Percentiles rank a stretch among this genome's conserved stretches.
phyloP scores from a whole-genome alignment of 1,140 invertebrate genomes.

The Neodiprion fabricii region DNA sequence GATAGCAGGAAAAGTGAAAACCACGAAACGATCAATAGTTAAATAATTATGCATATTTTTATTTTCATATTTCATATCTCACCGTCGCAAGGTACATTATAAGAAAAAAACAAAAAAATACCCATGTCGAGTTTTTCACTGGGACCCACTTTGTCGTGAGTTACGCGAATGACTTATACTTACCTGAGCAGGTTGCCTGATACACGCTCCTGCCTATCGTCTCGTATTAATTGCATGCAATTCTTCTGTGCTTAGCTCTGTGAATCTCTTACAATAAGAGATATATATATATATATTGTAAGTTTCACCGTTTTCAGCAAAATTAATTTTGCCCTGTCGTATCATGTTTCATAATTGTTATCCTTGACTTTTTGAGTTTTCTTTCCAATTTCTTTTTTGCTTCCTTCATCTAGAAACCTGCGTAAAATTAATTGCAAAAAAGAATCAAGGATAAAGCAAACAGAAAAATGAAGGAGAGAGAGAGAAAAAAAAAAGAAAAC shows the following conservation, averaged over 20 bases:
- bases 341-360: neutral
- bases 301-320: constrained; percentile 37
- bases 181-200: constrained; percentile 45
- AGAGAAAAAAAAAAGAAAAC: too few relatives aligned
- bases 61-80: too few relatives aligned
- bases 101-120: too few relatives aligned
- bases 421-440: neutral
- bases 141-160: constrained; percentile 35
- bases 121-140: constrained; percentile 11
- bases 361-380: neutral
- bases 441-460: neutral
- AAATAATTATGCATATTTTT: too few relatives aligned
- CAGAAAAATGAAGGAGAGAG: neutral
- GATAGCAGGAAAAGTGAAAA: too few relatives aligned
- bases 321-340: constrained; percentile 37
- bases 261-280: neutral
- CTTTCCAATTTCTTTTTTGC: neutral
- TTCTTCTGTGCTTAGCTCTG: constrained; percentile 26
- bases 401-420: neutral
- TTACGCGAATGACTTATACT: constrained; percentile 53
- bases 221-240: constrained; percentile 32
- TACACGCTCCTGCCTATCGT: constrained; percentile 24
- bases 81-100: too few relatives aligned
- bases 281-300: constrained; percentile 6
- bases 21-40: too few relatives aligned